Percentiles rank a stretch among this genome's conserved stretches.
Conservation (phyloP, 2,797 vertebrate species). For the Pseudochaenichthys georgianus region DNA sequence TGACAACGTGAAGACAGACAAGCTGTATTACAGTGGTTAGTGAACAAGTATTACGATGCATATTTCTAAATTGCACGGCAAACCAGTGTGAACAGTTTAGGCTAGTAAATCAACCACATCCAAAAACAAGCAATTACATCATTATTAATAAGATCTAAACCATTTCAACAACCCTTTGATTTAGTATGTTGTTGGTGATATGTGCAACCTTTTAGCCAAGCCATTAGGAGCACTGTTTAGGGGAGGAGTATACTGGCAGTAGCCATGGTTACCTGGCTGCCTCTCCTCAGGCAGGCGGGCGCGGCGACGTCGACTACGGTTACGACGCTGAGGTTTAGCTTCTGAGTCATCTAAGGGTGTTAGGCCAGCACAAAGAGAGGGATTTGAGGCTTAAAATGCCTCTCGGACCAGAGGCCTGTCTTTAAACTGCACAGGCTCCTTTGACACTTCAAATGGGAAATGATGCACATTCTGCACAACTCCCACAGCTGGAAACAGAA, state of each 20-base stretch:
- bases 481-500: conserved; percentile 11
- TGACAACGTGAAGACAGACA: background rate
- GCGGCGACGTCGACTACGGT: conserved; percentile 96
- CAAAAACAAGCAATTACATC: background rate
- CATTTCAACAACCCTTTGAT: background rate
- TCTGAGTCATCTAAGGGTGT: conserved; percentile 95
- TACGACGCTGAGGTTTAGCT: conserved; percentile 96
- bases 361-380: conserved; percentile 67
- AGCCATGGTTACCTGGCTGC: conserved; percentile 95
- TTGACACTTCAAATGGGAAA: conserved; percentile 8
- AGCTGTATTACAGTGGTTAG: conserved; percentile 17
- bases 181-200: conserved; percentile 33
- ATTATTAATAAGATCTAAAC: background rate
- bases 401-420: conserved; percentile 12
- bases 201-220: conserved; percentile 23
- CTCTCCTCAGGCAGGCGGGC: conserved; percentile 95
- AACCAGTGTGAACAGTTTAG: background rate
- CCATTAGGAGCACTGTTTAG: conserved; percentile 20
- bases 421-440: conserved; percentile 22
- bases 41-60: conserved; percentile 1
- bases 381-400: conserved; percentile 32
- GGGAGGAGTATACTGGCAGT: conserved; percentile 62
- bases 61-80: background rate
- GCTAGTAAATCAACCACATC: background rate
- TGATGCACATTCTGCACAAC: conserved; percentile 1